Conservation (phyloP, 2,113 vertebrate species). For the Spermophilus dauricus region DNA sequence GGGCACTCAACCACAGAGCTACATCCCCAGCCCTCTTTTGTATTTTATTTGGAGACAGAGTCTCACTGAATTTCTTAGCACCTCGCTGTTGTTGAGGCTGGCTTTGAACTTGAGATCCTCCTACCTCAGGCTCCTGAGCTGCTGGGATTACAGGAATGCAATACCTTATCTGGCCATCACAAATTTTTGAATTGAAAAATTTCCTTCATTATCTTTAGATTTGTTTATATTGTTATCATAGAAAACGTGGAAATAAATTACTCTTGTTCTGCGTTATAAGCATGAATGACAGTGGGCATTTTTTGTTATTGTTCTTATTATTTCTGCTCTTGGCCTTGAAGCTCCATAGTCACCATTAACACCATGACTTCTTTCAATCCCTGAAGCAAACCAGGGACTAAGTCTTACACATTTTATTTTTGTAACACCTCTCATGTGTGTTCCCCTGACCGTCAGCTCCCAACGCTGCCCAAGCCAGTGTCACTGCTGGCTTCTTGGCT, state of each 20-base stretch:
- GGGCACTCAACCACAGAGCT: too few relatives aligned
- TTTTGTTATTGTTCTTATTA: background rate
- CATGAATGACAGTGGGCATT: background rate
- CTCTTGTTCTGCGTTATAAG: background rate
- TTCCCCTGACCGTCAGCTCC: background rate
- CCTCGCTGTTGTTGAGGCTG: too few relatives aligned
- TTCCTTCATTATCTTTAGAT: background rate
- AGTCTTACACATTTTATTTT: background rate
- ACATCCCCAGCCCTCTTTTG: too few relatives aligned
- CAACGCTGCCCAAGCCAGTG: rapidly evolving
- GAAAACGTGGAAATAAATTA: background rate
- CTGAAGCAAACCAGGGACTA: background rate
- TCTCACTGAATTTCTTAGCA: too few relatives aligned
- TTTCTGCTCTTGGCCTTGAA: background rate
- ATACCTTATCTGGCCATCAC: background rate
- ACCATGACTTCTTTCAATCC: background rate
- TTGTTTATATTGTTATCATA: background rate
- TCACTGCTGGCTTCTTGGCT: background rate
- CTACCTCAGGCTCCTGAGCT: too few relatives aligned
- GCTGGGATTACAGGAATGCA: too few relatives aligned
- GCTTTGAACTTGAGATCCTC: too few relatives aligned
- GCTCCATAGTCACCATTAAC: background rate
- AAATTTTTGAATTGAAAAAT: background rate
- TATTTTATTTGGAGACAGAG: too few relatives aligned
- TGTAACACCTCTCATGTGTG: background rate